phyloP scores from a whole-genome alignment of 2,113 vertebrate genomes.

The Pteruthius melanotis region DNA sequence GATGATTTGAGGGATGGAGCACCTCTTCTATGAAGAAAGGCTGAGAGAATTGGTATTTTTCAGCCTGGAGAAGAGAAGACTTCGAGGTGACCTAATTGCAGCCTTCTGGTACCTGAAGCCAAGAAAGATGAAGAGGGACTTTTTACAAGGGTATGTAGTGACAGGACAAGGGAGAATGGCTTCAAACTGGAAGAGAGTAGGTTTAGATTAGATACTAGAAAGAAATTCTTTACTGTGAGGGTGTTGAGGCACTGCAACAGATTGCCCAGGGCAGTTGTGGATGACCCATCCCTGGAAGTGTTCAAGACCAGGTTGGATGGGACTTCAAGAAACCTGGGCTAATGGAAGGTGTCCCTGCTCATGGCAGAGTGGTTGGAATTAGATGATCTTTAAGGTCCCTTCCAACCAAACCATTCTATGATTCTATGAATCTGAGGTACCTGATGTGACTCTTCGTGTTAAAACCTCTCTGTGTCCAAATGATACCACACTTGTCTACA shows the following conservation, averaged over 20 bases:
- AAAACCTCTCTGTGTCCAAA: background rate
- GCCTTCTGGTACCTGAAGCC: background rate
- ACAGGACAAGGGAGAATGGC: background rate
- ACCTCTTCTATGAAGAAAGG: background rate
- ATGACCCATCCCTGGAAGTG: background rate
- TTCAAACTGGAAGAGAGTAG: background rate
- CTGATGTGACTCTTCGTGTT: background rate
- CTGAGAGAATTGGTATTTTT: background rate
- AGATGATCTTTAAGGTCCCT: background rate
- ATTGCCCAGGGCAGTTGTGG: background rate
- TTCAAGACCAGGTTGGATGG: background rate
- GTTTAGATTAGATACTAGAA: background rate
- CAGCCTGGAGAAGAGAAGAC: background rate
- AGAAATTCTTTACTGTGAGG: background rate
- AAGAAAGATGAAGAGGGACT: background rate
- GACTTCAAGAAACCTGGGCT: background rate
- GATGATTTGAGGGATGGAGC: background rate
- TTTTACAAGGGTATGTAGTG: background rate
- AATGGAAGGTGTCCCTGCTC: background rate
- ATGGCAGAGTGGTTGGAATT: background rate
- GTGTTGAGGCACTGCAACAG: background rate
- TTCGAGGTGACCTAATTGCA: accelerated
- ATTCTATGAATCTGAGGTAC: background rate
- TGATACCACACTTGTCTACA: background rate
- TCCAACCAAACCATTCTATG: background rate